These are phyloP conservation scores for Mimachlamys varia DNA, from an alignment of 2,888 invertebrate species.

Conservation along the genomic window DNA sequence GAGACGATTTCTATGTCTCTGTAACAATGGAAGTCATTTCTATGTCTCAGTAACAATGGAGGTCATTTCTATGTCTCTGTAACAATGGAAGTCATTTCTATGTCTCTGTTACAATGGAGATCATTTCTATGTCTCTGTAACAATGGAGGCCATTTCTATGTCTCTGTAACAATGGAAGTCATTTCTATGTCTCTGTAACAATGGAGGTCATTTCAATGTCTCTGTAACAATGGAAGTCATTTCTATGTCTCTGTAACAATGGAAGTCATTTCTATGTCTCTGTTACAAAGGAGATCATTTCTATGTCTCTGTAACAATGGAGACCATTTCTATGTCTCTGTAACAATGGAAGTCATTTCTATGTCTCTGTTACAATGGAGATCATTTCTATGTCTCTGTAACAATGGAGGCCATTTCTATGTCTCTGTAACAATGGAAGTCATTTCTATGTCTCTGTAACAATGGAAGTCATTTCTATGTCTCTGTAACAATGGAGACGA, in stretches of 20 bases:
- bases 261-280: too few relatives aligned
- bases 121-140: background rate
- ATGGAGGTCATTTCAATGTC: background rate
- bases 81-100: too few relatives aligned
- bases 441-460: too few relatives aligned
- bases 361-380: background rate
- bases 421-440: background rate
- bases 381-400: background rate
- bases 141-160: background rate
- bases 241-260: too few relatives aligned
- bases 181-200: background rate
- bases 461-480: too few relatives aligned
- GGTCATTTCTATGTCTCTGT: too few relatives aligned
- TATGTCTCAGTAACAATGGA: too few relatives aligned
- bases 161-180: background rate
- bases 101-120: too few relatives aligned
- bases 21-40: background rate
- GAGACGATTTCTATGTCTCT: background rate
- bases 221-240: background rate
- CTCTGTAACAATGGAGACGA: too few relatives aligned
- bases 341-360: background rate
- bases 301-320: too few relatives aligned
- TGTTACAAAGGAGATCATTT: too few relatives aligned
- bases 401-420: background rate
- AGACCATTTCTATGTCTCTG: background rate